phyloP scores from a whole-genome alignment of 2,888 invertebrate genomes.

The Cosmia pyralina region DNA sequence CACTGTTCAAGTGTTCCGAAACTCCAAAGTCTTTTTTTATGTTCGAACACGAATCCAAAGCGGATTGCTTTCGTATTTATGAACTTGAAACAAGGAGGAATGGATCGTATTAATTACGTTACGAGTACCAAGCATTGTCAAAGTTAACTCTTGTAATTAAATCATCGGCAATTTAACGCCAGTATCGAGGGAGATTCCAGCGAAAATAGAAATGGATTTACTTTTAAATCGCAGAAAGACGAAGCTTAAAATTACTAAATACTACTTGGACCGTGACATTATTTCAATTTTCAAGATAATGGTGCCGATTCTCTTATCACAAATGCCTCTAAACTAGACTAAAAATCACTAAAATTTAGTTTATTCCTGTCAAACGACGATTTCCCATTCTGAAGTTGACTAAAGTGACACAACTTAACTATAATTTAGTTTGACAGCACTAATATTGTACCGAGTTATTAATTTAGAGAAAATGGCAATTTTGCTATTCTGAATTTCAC shows the following conservation, averaged over 20 bases:
- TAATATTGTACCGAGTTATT: too few species aligned
- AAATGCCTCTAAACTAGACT: too few species aligned
- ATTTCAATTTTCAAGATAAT: too few species aligned
- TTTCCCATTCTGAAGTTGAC: too few species aligned
- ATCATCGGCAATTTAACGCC: constrained; percentile 48
- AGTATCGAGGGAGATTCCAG: constrained; percentile 23
- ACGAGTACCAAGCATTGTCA: constrained; percentile 48
- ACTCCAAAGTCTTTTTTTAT: constrained; percentile 23
- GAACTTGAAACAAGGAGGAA: constrained; percentile 47
- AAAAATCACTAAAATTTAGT: too few species aligned
- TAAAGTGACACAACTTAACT: too few species aligned
- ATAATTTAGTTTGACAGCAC: too few species aligned
- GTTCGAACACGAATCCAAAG: constrained; percentile 24
- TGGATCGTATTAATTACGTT: constrained; percentile 53
- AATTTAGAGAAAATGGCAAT: too few species aligned
- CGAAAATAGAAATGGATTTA: constrained; percentile 29
- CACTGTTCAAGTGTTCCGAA: constrained; percentile 26
- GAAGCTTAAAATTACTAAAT: background rate
- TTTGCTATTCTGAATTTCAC: too few species aligned
- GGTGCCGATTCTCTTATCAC: too few species aligned
- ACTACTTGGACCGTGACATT: background rate
- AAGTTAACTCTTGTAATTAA: constrained; percentile 57
- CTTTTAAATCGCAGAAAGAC: constrained; percentile 4
- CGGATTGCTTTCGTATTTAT: constrained; percentile 45
- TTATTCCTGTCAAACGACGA: too few species aligned